Conservation (phyloP, 2,113 vertebrate genomes). For the Protomyctophum bolini region DNA sequence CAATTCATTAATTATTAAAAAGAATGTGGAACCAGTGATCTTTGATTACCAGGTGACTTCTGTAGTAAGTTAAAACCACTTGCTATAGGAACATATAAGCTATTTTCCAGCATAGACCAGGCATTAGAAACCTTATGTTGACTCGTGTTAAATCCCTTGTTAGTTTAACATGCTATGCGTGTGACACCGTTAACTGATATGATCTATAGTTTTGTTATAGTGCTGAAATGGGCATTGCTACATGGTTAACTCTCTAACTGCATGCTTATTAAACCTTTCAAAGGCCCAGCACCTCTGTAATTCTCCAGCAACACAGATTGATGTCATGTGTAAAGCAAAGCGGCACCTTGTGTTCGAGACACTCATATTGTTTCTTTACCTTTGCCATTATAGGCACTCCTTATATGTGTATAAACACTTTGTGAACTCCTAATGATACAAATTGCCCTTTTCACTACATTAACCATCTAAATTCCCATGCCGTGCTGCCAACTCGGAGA, state of each 20-base stretch:
- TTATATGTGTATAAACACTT: constrained; percentile 50
- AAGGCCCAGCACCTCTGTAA: constrained; percentile 33
- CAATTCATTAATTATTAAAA: constrained; percentile 31
- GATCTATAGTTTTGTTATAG: constrained; percentile 32
- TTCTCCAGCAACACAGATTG: constrained; percentile 49
- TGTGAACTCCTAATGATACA: constrained; percentile 53
- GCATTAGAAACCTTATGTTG: not conserved
- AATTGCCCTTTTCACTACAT: constrained; percentile 76
- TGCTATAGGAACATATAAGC: no score
- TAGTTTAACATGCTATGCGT: constrained; percentile 29
- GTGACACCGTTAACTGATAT: constrained; percentile 27
- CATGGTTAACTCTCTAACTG: constrained; percentile 33
- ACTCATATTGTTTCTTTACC: constrained; percentile 26
- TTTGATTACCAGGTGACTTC: no score
- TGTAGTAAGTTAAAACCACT: no score
- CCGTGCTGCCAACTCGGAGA: constrained; percentile 49
- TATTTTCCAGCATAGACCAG: no score
- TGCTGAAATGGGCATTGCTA: constrained; percentile 14
- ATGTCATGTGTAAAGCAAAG: constrained; percentile 39
- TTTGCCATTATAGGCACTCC: constrained; percentile 28
- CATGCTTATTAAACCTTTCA: constrained; percentile 32
- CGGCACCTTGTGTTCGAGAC: constrained; percentile 38
- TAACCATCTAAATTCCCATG: constrained; percentile 69
- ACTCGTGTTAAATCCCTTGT: not conserved
- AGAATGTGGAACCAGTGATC: no score